phyloP scores from a whole-genome alignment of 2,113 vertebrate species.

The Cranoglanis bouderius region DNA sequence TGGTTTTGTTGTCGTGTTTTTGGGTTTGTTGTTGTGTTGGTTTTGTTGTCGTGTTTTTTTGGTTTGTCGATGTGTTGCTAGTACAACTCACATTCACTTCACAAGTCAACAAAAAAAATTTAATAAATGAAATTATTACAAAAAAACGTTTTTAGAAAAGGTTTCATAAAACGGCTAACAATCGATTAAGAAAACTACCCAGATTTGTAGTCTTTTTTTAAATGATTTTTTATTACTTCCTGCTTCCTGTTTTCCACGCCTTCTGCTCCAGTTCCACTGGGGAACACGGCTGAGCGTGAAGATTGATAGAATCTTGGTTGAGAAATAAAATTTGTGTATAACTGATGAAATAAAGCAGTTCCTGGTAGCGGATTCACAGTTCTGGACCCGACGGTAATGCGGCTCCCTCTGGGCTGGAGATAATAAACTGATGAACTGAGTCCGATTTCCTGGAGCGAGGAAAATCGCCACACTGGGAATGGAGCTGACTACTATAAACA shows the following conservation, averaged over 20 bases:
- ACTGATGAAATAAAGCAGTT: not conserved
- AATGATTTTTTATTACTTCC: too few species aligned
- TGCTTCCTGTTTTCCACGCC: not conserved
- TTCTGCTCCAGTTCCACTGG: not conserved
- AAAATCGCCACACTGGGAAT: constrained; percentile 20
- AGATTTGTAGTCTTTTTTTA: too few species aligned
- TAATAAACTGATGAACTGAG: constrained; percentile 27
- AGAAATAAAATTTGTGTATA: not conserved
- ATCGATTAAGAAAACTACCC: not conserved
- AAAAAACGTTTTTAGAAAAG: not conserved
- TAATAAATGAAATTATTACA: not conserved
- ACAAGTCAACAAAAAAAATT: not conserved
- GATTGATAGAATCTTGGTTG: not conserved
- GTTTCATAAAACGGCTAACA: not conserved
- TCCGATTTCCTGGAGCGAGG: constrained; percentile 24
- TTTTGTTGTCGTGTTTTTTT: not conserved
- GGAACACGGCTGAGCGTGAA: not conserved
- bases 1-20: not conserved
- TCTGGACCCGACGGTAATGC: not conserved
- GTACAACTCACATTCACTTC: not conserved
- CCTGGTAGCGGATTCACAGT: not conserved
- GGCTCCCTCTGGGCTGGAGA: not conserved
- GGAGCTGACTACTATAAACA: constrained; percentile 28
- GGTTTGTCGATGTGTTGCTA: not conserved
- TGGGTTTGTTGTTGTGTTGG: not conserved